Evolutionary conservation across 2,113 vertebrate genomes (phyloP).

Genomic region (Vidua chalybeata): DNA sequence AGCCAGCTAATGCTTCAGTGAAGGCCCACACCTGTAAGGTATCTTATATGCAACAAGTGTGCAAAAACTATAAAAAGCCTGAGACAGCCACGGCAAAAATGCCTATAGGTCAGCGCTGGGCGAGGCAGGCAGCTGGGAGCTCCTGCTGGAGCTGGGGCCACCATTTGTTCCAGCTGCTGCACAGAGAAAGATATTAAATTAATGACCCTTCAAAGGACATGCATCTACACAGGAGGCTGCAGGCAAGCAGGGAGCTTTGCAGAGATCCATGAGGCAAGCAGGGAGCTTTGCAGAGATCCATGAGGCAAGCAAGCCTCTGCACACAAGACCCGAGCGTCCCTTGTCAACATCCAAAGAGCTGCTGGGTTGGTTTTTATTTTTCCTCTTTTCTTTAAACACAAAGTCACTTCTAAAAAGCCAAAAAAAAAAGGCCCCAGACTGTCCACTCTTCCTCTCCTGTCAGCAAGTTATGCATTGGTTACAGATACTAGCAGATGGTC

Average conservation of each 20-base stretch:
- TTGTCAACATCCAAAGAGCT: background rate
- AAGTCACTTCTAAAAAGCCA: background rate
- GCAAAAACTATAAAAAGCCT: conserved; percentile 53
- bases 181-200: conserved; percentile 36
- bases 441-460: background rate
- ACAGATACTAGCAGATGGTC: background rate
- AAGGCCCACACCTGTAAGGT: conserved; percentile 9
- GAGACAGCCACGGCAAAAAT: background rate
- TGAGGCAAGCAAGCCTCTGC: background rate
- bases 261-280: background rate
- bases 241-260: background rate
- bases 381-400: background rate
- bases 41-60: conserved; percentile 33
- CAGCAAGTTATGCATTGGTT: background rate
- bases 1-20: background rate
- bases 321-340: rapidly evolving
- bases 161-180: conserved; percentile 60
- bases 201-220: background rate
- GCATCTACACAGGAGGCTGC: background rate
- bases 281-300: background rate
- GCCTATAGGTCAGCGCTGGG: background rate
- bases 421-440: background rate
- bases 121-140: background rate
- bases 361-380: background rate
- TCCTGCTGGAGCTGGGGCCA: background rate